These are phyloP conservation scores for Danaus chrysippus DNA, from an alignment of 2,888 invertebrate genomes.

Conservation along the genomic window DNA sequence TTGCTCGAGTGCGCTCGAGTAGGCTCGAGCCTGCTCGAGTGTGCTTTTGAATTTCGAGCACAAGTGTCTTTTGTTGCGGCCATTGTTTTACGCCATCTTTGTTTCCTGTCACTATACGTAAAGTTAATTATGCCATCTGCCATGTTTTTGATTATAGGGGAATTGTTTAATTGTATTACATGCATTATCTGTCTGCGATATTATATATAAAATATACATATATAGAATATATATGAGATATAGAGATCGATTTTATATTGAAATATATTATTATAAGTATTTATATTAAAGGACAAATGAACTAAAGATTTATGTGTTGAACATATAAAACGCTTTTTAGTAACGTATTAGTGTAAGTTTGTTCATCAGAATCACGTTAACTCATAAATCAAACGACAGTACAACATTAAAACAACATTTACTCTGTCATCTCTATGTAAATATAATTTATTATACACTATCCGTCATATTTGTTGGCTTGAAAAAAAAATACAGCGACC, in stretches of 20 bases:
- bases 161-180: conserved; percentile 13
- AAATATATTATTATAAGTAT: too few species aligned
- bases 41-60: conserved; percentile 11
- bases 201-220: neutral
- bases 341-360: neutral
- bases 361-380: conserved; percentile 9
- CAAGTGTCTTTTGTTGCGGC: conserved; percentile 25
- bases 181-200: conserved; percentile 11
- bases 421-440: conserved; percentile 51
- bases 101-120: conserved; percentile 30
- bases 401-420: conserved; percentile 54
- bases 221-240: neutral
- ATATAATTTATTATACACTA: conserved; percentile 49
- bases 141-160: conserved; percentile 23
- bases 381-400: conserved; percentile 43
- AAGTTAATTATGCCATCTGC: conserved; percentile 53
- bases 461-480: conserved; percentile 49
- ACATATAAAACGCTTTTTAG: neutral
- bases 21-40: conserved; percentile 20
- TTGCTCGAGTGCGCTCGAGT: conserved; percentile 29
- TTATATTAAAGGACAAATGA: too few species aligned
- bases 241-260: neutral
- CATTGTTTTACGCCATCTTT: conserved; percentile 33
- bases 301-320: too few species aligned
- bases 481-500: conserved; percentile 45